These are phyloP conservation scores for Tiliqua scincoides DNA, from an alignment of 2,113 vertebrate species.

Conservation along the genomic window DNA sequence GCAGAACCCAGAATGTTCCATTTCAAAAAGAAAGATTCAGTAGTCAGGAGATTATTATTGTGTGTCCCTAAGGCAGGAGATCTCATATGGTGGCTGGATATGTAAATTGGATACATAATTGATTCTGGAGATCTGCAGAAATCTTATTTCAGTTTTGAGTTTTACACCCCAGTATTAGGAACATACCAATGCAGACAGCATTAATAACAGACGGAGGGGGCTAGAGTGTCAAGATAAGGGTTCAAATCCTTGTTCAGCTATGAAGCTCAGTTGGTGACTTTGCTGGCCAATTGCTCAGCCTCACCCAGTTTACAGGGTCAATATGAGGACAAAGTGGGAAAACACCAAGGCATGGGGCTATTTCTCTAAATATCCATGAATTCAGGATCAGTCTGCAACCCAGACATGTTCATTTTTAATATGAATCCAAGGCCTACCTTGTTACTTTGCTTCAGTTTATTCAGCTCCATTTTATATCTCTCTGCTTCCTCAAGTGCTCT, in stretches of 20 bases:
- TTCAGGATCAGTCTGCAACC: not conserved
- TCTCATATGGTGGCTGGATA: too few species aligned
- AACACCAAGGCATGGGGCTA: not conserved
- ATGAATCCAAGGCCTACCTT: constrained; percentile 75
- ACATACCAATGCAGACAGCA: not conserved
- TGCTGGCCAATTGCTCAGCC: not conserved
- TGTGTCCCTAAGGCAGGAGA: not conserved
- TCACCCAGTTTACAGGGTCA: not conserved
- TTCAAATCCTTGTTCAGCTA: not conserved
- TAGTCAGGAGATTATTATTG: too few species aligned
- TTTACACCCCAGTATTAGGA: not conserved
- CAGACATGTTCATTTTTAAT: not conserved
- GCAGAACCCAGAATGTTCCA: not conserved
- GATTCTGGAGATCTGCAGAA: not conserved
- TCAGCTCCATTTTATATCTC: constrained; percentile 84
- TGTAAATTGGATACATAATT: not conserved
- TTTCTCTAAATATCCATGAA: too few species aligned
- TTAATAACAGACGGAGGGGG: not conserved
- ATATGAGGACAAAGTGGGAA: not conserved
- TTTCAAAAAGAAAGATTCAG: constrained; percentile 11
- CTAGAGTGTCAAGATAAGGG: not conserved
- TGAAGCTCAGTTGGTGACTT: not conserved
- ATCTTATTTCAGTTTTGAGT: not conserved
- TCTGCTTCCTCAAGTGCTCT: constrained; percentile 91
- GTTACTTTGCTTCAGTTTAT: constrained; percentile 84